phyloP scores from a whole-genome alignment of 2,888 invertebrate genomes.

The Nephrotoma guestfalica region DNA sequence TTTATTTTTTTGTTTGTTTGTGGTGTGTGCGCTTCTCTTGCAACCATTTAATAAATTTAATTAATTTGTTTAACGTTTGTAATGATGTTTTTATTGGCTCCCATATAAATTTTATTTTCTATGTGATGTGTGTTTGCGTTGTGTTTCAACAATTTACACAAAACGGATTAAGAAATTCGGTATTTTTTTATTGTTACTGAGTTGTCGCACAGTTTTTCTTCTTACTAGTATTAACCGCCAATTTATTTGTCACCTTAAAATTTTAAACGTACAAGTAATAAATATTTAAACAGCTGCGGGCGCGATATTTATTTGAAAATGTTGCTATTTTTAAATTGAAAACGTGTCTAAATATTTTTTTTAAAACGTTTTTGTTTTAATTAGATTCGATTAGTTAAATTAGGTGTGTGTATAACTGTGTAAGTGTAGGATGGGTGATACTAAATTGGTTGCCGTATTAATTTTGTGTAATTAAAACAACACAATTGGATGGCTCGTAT shows the following conservation, averaged over 20 bases:
- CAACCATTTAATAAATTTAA: not conserved
- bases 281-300: not conserved
- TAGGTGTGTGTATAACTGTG: not conserved
- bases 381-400: not conserved
- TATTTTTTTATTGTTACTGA: not conserved
- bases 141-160: not conserved
- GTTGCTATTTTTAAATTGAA: not conserved
- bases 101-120: not conserved
- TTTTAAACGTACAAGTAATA: not conserved
- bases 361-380: not conserved
- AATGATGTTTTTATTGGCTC: not conserved
- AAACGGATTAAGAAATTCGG: not conserved
- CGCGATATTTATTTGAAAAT: not conserved
- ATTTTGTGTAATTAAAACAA: not conserved
- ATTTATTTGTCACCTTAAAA: not conserved
- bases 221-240: not conserved
- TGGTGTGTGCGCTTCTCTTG: not conserved
- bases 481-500: not conserved
- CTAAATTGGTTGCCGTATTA: not conserved
- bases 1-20: too few relatives aligned
- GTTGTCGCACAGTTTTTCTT: not conserved
- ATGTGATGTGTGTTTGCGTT: not conserved
- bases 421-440: not conserved
- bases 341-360: not conserved
- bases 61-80: not conserved